Conservation (phyloP, 2,888 invertebrate species). For the Tipula unca region DNA sequence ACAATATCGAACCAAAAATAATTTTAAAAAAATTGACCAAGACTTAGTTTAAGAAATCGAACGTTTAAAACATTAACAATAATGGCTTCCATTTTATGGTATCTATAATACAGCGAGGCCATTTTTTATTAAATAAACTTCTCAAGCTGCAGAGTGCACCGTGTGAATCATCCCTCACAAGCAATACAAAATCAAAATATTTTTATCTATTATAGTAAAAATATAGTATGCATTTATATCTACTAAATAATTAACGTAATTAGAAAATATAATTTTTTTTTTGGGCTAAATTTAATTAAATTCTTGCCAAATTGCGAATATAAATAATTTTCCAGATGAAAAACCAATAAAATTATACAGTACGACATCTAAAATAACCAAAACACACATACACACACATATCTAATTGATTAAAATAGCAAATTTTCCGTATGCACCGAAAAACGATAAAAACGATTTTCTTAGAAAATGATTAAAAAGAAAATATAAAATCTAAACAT, state of each 20-base stretch:
- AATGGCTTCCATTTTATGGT: neutral
- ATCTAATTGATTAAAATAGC: neutral
- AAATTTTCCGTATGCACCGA: neutral
- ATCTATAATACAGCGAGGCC: neutral
- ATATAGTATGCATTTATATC: neutral
- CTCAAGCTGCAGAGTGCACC: neutral
- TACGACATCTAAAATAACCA: neutral
- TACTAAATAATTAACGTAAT: neutral
- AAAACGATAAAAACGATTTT: neutral
- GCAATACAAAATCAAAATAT: neutral
- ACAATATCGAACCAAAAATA: neutral
- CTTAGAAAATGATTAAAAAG: conserved; percentile 1
- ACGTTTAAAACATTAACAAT: neutral
- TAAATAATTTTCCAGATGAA: neutral
- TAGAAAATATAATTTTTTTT: neutral
- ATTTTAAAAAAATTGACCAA: neutral
- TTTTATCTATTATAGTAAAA: neutral
- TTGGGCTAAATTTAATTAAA: neutral
- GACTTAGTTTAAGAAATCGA: neutral
- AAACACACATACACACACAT: neutral
- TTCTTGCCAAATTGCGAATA: neutral
- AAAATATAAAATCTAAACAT: neutral
- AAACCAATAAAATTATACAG: neutral
- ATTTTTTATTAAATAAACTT: neutral
- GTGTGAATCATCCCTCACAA: neutral